Evolutionary conservation across 2,888 invertebrate genomes (phyloP).

Genomic region (Campoplex capitator): DNA sequence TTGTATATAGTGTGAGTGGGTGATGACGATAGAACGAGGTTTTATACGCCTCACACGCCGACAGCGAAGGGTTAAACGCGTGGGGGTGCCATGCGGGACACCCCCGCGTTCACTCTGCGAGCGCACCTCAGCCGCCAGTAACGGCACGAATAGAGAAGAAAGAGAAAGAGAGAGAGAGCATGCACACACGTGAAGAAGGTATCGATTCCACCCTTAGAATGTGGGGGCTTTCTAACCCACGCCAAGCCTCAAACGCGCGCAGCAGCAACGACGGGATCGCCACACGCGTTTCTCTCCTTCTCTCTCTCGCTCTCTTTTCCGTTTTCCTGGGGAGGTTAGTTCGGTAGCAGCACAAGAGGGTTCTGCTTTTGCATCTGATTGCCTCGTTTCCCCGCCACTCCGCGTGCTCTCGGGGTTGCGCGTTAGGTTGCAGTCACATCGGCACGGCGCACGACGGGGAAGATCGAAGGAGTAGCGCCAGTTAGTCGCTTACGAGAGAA

Average conservation of each 20-base stretch:
- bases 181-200: constrained; percentile 65
- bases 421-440: constrained; percentile 45
- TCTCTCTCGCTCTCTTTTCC: constrained; percentile 35
- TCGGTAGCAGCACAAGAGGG: constrained; percentile 36
- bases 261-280: constrained; percentile 49
- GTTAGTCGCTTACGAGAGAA: constrained; percentile 45
- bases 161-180: background rate
- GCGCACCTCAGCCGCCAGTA: constrained; percentile 32
- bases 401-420: constrained; percentile 45
- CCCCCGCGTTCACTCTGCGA: constrained; percentile 65
- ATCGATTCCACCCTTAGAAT: constrained; percentile 73
- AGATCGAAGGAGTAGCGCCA: constrained; percentile 44
- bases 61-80: constrained; percentile 74
- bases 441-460: constrained; percentile 57
- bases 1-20: constrained; percentile 13
- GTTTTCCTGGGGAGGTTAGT: constrained; percentile 12
- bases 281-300: constrained; percentile 38
- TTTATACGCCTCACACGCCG: constrained; percentile 60
- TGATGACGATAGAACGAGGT: constrained; percentile 60
- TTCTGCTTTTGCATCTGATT: constrained; percentile 65
- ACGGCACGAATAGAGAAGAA: background rate
- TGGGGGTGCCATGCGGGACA: constrained; percentile 64
- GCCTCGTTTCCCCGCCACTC: constrained; percentile 47
- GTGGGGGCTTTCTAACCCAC: constrained; percentile 58
- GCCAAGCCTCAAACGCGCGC: constrained; percentile 65